A percentile compares a stretch with the other conserved stretches of the same genome.
These are phyloP conservation scores for Zaprionus lineosus DNA, from an alignment of 2,888 invertebrate genomes.

Conservation along the genomic window DNA sequence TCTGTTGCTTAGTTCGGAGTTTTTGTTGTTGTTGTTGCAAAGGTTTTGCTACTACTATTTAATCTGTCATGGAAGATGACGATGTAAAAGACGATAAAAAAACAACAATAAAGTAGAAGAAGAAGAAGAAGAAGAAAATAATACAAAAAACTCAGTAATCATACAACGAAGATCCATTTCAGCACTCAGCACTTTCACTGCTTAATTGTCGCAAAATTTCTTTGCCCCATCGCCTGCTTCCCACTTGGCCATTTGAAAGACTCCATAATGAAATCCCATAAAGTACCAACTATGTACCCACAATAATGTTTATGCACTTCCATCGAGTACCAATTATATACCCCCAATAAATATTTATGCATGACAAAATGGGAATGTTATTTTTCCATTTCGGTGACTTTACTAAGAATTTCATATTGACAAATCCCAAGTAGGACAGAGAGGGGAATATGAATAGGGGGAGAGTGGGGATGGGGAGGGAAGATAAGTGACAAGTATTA, in stretches of 20 bases:
- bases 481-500: too few relatives aligned
- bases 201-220: conserved; percentile 72
- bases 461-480: too few relatives aligned
- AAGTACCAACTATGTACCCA: neutral
- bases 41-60: conserved; percentile 10
- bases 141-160: conserved; percentile 29
- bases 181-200: conserved; percentile 65
- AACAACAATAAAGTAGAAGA: conserved; percentile 6
- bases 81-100: conserved; percentile 15
- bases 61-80: conserved; percentile 22
- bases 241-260: conserved; percentile 10
- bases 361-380: too few relatives aligned
- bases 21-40: conserved; percentile 12
- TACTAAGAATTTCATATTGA: too few relatives aligned
- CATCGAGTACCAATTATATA: too few relatives aligned
- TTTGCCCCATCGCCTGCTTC: conserved; percentile 31
- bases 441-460: too few relatives aligned
- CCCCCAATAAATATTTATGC: too few relatives aligned
- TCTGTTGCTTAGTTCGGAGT: conserved; percentile 7
- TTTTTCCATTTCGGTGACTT: too few relatives aligned
- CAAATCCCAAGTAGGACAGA: too few relatives aligned
- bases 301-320: neutral
- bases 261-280: too few relatives aligned
- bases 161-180: conserved; percentile 49
- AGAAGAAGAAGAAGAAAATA: too few relatives aligned